These are phyloP conservation scores for Hippocampus abdominalis DNA, from an alignment of 2,113 vertebrate genomes.

Conservation along the genomic window DNA sequence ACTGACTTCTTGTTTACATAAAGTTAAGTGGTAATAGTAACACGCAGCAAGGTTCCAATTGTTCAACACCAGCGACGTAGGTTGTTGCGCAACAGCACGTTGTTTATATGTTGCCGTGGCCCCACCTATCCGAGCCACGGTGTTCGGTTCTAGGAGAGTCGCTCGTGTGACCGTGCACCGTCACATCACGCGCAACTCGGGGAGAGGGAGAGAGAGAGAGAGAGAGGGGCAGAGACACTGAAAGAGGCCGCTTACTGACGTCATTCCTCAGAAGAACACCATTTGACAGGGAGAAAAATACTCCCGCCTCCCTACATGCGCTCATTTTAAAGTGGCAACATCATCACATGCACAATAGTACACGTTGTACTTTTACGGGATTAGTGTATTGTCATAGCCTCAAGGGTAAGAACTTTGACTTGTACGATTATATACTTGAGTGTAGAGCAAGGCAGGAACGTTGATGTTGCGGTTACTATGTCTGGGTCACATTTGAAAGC, in stretches of 20 bases:
- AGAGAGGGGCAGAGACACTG: not conserved
- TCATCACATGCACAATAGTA: not conserved
- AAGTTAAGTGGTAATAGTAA: not conserved
- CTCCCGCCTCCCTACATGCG: not conserved
- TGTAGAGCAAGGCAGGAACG: too few relatives aligned
- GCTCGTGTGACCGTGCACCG: slow-evolving; percentile 44
- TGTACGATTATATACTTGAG: too few relatives aligned
- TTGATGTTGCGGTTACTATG: not conserved
- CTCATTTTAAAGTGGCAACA: not conserved
- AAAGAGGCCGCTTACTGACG: slow-evolving; percentile 41
- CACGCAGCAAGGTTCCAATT: not conserved
- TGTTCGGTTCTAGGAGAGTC: slow-evolving; percentile 57
- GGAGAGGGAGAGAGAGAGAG: not conserved
- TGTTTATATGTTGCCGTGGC: slow-evolving; percentile 72
- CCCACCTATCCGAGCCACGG: slow-evolving; percentile 58
- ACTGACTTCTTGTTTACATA: not conserved
- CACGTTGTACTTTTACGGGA: not conserved
- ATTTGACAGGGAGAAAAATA: slow-evolving; percentile 29
- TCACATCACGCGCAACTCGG: slow-evolving; percentile 49
- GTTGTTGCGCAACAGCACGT: slow-evolving; percentile 64
- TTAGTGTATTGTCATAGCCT: too few relatives aligned
- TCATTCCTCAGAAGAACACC: slow-evolving; percentile 51
- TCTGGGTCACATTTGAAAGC: not conserved
- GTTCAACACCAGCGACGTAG: not conserved
- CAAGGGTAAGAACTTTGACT: too few relatives aligned